A percentile compares a stretch with the other conserved stretches of the same genome.
phyloP scores from a whole-genome alignment of 2,888 invertebrate genomes.

The Cryptus viduatorius region DNA sequence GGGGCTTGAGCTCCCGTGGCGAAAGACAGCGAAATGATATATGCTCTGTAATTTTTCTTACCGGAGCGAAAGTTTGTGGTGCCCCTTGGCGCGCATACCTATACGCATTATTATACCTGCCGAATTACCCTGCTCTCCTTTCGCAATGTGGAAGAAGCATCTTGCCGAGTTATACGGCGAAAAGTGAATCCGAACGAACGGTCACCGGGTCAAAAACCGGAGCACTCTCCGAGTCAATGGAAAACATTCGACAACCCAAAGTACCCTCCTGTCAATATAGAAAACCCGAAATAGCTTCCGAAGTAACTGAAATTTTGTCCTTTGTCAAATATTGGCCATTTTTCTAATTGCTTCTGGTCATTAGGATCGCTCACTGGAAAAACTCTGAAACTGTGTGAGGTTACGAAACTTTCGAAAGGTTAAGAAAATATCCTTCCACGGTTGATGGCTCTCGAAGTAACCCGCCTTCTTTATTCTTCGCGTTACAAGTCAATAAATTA shows the following conservation, averaged over 20 bases:
- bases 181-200: constrained; percentile 23
- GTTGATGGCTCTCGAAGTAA: neutral
- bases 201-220: constrained; percentile 74
- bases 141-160: constrained; percentile 71
- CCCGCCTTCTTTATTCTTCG: constrained; percentile 46
- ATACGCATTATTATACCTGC: constrained; percentile 60
- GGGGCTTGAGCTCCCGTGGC: constrained; percentile 70
- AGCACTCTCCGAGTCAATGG: constrained; percentile 57
- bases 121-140: constrained; percentile 67
- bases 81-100: constrained; percentile 50
- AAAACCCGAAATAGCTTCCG: constrained; percentile 20
- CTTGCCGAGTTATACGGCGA: constrained; percentile 71
- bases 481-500: constrained; percentile 27
- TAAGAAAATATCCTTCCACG: constrained; percentile 65
- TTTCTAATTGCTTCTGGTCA: constrained; percentile 77
- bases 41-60: constrained; percentile 81
- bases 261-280: neutral
- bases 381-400: constrained; percentile 58
- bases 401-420: constrained; percentile 50
- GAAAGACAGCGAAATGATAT: constrained; percentile 76
- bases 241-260: neutral
- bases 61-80: constrained; percentile 77
- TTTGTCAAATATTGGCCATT: constrained; percentile 53
- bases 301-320: constrained; percentile 27
- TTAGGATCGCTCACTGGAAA: constrained; percentile 70